Percentiles rank a stretch among this genome's conserved stretches.
phyloP scores from a whole-genome alignment of 2,113 vertebrate species.

The Hemiscyllium ocellatum region DNA sequence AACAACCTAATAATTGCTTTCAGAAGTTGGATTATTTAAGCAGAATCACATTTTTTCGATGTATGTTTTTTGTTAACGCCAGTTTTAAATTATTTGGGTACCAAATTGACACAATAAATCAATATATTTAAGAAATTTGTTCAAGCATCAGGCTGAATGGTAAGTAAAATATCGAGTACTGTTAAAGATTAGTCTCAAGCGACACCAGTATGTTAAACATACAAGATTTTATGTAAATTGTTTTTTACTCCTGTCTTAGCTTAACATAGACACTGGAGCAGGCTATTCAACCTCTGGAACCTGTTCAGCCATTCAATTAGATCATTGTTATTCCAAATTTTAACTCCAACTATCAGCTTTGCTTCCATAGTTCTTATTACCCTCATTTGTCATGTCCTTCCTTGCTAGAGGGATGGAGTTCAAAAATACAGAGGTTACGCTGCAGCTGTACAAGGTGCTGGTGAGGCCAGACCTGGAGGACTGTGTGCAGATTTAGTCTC shows the following conservation, averaged over 20 bases:
- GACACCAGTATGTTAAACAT: not conserved
- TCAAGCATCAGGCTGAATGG: not conserved
- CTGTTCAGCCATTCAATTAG: not conserved
- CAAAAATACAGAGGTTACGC: no score
- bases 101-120: not conserved
- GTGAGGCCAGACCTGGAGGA: no score
- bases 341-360: not conserved
- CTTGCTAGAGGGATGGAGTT: no score
- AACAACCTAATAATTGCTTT: constrained; percentile 20
- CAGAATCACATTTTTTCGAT: not conserved
- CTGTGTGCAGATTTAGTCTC: no score
- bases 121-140: not conserved
- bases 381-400: not conserved
- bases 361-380: not conserved
- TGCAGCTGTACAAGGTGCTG: no score
- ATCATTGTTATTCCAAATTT: not conserved
- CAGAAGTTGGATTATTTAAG: constrained; percentile 28
- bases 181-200: not conserved
- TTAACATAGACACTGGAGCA: no score
- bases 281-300: not conserved
- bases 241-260: no score
- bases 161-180: not conserved
- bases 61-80: not conserved
- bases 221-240: no score
- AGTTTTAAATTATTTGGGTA: constrained; percentile 3